Conservation (phyloP, 2,888 invertebrate species). For the Tricholauxania praeusta region DNA sequence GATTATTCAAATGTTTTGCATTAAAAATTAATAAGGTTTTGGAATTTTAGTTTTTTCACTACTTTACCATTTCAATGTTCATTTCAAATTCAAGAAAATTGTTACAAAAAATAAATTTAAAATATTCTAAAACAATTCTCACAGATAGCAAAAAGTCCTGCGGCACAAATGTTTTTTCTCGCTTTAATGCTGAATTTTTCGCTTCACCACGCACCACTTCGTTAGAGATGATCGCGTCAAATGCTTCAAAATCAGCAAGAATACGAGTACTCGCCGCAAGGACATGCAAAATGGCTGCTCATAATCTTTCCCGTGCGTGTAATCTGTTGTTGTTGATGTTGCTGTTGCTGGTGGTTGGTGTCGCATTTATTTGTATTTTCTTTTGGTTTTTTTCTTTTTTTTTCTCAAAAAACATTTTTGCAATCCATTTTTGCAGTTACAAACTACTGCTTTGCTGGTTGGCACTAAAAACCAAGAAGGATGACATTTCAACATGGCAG, state of each 20-base stretch:
- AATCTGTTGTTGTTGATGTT: conserved; percentile 14
- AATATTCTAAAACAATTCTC: too few species aligned
- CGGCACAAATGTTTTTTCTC: neutral
- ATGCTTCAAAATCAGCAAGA: neutral
- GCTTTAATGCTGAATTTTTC: neutral
- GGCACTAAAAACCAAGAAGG: neutral
- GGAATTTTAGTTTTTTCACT: too few species aligned
- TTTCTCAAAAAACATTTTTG: neutral
- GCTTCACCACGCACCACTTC: neutral
- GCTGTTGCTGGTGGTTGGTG: neutral
- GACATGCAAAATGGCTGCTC: conserved; percentile 20
- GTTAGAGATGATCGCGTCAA: neutral
- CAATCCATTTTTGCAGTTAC: neutral
- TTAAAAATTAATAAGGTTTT: too few species aligned
- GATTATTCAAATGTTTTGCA: too few species aligned
- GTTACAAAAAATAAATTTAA: too few species aligned
- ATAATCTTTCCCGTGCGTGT: conserved; percentile 28
- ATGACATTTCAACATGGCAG: neutral
- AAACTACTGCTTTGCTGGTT: neutral
- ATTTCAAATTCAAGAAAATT: too few species aligned
- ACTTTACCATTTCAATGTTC: too few species aligned
- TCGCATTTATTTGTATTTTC: neutral
- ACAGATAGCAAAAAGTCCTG: neutral
- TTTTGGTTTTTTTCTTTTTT: neutral
- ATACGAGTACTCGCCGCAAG: neutral